Evolutionary conservation across 1,140 invertebrate species (phyloP).

Genomic region (Anthonomus grandis): DNA sequence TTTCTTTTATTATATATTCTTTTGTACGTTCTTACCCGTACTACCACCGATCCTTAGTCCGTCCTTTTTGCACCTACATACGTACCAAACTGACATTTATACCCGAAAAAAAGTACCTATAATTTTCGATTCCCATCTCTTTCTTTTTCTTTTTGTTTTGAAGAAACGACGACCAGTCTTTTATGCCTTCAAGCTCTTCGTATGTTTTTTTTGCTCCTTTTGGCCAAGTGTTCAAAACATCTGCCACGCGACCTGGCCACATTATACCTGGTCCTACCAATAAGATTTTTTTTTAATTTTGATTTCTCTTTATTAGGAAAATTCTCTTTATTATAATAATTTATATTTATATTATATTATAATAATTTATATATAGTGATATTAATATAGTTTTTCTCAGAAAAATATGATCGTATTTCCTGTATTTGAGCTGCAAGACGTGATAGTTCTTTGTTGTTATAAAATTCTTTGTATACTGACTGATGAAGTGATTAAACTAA

Average conservation of each 20-base stretch:
- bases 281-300: too few species aligned
- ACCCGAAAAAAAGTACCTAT: too few species aligned
- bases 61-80: slow-evolving; percentile 5
- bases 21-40: background rate
- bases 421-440: too few species aligned
- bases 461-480: too few species aligned
- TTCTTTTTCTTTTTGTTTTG: slow-evolving; percentile 8
- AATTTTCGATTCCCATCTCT: slow-evolving; percentile 6
- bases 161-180: slow-evolving; percentile 8
- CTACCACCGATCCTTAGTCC: background rate
- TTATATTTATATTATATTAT: too few species aligned
- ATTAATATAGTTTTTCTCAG: too few species aligned
- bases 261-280: slow-evolving; percentile 16
- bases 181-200: background rate
- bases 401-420: too few species aligned
- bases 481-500: too few species aligned
- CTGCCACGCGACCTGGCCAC: slow-evolving; percentile 28
- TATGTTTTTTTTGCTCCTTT: slow-evolving; percentile 6
- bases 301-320: too few species aligned
- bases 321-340: background rate
- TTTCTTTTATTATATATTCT: background rate
- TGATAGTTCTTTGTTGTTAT: too few species aligned
- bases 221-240: slow-evolving; percentile 29
- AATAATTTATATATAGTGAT: too few species aligned
- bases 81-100: background rate